These are phyloP conservation scores for Tribolium castaneum DNA, from an alignment of 1,140 invertebrate genomes.

Conservation along the genomic window DNA sequence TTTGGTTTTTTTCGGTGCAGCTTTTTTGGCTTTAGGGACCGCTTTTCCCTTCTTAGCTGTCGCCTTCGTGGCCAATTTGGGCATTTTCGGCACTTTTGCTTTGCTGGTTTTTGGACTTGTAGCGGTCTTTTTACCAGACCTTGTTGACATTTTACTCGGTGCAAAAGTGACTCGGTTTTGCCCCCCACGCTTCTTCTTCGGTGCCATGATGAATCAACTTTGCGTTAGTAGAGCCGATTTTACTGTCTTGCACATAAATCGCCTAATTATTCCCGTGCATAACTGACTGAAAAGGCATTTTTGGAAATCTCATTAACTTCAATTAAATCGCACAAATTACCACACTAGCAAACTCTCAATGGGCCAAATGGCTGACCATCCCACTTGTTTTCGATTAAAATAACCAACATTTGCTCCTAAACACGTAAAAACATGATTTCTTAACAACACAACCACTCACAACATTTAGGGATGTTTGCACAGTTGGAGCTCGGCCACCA, in stretches of 20 bases:
- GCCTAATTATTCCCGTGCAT: too few species aligned
- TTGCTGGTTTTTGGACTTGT: background rate
- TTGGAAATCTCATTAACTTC: background rate
- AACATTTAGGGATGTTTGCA: background rate
- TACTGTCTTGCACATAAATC: background rate
- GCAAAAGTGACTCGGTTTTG: background rate
- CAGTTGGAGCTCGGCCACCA: background rate
- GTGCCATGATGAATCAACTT: constrained; percentile 20
- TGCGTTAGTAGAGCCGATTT: background rate
- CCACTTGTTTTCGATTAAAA: too few species aligned
- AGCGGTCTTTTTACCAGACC: background rate
- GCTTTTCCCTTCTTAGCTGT: background rate
- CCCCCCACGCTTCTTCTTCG: constrained; percentile 38
- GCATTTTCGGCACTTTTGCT: background rate
- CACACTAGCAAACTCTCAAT: too few species aligned
- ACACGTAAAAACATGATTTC: background rate
- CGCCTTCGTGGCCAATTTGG: background rate
- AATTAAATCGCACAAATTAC: background rate
- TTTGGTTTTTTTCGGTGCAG: background rate
- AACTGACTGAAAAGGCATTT: background rate
- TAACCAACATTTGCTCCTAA: background rate
- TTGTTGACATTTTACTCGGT: constrained; percentile 7
- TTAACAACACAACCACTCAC: background rate
- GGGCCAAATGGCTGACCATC: too few species aligned
- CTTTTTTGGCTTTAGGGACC: background rate